These are phyloP conservation scores for Biston stratarius DNA, from an alignment of 2,888 invertebrate genomes.

Conservation along the genomic window DNA sequence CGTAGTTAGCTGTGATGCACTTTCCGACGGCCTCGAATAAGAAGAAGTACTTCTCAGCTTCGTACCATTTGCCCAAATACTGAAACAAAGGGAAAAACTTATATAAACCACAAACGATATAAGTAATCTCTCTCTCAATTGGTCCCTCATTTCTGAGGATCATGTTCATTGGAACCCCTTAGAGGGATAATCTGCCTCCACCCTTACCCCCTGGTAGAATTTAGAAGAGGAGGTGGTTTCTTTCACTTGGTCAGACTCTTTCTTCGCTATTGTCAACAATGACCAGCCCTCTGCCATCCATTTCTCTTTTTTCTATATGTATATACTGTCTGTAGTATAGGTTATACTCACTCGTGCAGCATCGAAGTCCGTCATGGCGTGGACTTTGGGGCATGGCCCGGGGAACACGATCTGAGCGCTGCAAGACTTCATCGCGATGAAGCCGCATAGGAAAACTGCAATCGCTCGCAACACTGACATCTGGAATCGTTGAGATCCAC, in stretches of 20 bases:
- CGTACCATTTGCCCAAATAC: conserved; percentile 93
- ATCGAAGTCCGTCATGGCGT: conserved; percentile 87
- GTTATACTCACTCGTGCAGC: conserved; percentile 79
- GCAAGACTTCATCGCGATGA: conserved; percentile 55
- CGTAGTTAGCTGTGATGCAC: conserved; percentile 90
- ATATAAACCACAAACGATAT: background rate
- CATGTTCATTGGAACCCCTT: too few relatives aligned
- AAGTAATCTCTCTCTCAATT: too few relatives aligned
- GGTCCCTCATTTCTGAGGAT: too few relatives aligned
- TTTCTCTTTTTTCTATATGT: too few relatives aligned
- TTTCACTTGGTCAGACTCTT: too few relatives aligned
- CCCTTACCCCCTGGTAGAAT: too few relatives aligned
- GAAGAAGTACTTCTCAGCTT: conserved; percentile 91
- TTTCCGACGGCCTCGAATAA: conserved; percentile 91
- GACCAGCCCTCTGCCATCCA: too few relatives aligned
- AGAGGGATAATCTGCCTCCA: too few relatives aligned
- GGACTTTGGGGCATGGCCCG: conserved; percentile 88
- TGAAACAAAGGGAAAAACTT: conserved; percentile 56
- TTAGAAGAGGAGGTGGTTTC: too few relatives aligned
- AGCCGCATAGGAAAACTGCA: conserved; percentile 75
- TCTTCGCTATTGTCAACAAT: too few relatives aligned
- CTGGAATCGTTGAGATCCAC: conserved; percentile 55
- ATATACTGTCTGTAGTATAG: too few relatives aligned
- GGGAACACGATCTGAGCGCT: conserved; percentile 88
- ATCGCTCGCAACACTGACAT: conserved; percentile 76